These are phyloP conservation scores for Phenacoccus solenopsis DNA, from an alignment of 1,140 invertebrate genomes.

Conservation along the genomic window DNA sequence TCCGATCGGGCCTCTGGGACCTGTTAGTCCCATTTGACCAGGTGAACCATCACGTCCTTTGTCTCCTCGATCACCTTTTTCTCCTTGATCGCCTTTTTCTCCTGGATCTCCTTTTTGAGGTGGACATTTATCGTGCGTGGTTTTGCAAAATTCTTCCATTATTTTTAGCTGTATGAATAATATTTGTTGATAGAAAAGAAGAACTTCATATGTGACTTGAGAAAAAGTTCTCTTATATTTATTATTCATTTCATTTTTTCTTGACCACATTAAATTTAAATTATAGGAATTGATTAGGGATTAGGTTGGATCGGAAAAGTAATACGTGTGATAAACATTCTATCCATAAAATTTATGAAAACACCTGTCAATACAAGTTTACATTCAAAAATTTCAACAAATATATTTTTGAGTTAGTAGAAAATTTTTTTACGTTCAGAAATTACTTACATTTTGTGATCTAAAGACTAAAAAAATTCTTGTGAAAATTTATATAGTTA, in stretches of 20 bases:
- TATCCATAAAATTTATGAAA: no score
- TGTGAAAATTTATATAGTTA: no score
- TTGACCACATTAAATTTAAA: no score
- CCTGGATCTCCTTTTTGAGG: conserved; percentile 38
- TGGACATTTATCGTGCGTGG: conserved; percentile 68
- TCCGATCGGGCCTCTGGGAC: conserved; percentile 20
- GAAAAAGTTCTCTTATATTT: not conserved
- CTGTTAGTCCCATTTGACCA: conserved; percentile 41
- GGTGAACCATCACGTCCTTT: conserved; percentile 41
- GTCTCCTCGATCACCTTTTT: conserved; percentile 35
- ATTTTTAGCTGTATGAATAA: conserved; percentile 42
- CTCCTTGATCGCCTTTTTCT: conserved; percentile 40
- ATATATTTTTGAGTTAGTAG: no score
- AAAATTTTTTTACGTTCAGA: no score
- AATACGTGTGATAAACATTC: no score
- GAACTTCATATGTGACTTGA: not conserved
- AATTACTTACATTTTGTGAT: no score
- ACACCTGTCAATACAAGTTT: no score
- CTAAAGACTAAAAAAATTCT: no score
- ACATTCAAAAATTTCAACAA: no score
- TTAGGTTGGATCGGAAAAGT: no score
- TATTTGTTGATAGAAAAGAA: conserved; percentile 1
- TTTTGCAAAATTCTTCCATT: conserved; percentile 59
- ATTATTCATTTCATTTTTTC: not conserved
- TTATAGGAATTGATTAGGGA: no score